phyloP scores from a whole-genome alignment of 2,888 invertebrate genomes.

The Dicyrtomina minuta region DNA sequence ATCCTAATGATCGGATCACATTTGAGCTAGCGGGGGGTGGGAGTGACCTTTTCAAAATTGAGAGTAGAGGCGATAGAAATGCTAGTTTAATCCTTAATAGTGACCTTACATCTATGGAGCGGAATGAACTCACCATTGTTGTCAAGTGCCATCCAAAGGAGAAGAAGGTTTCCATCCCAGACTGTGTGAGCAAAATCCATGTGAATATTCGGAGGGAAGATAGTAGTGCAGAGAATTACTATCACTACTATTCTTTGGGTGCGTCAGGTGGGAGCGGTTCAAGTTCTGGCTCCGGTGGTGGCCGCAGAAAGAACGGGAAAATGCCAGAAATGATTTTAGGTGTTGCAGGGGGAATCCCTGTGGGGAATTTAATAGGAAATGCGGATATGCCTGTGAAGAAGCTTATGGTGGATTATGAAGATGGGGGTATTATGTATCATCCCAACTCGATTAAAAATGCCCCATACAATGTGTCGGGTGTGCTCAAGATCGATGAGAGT shows the following conservation, averaged over 20 bases:
- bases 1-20: conserved; percentile 47
- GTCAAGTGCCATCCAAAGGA: conserved; percentile 51
- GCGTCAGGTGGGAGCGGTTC: conserved; percentile 28
- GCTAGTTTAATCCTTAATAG: conserved; percentile 45
- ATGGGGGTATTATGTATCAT: conserved; percentile 52
- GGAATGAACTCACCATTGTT: conserved; percentile 45
- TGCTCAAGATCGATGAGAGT: conserved; percentile 45
- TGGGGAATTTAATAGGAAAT: conserved; percentile 52
- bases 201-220: conserved; percentile 43
- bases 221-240: conserved; percentile 9
- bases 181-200: conserved; percentile 49
- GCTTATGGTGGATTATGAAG: too few species aligned
- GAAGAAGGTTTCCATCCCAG: conserved; percentile 46
- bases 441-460: conserved; percentile 42
- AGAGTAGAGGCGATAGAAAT: conserved; percentile 40
- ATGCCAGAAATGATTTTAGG: conserved; percentile 51
- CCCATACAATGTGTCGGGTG: conserved; percentile 46
- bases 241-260: neutral
- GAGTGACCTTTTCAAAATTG: conserved; percentile 47
- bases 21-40: conserved; percentile 52
- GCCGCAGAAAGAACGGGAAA: too few species aligned
- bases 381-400: conserved; percentile 47
- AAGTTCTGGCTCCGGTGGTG: too few species aligned
- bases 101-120: conserved; percentile 47
- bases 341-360: conserved; percentile 44